These are phyloP conservation scores for Drosophila phalerata DNA, from an alignment of 2,888 invertebrate species.

Conservation along the genomic window DNA sequence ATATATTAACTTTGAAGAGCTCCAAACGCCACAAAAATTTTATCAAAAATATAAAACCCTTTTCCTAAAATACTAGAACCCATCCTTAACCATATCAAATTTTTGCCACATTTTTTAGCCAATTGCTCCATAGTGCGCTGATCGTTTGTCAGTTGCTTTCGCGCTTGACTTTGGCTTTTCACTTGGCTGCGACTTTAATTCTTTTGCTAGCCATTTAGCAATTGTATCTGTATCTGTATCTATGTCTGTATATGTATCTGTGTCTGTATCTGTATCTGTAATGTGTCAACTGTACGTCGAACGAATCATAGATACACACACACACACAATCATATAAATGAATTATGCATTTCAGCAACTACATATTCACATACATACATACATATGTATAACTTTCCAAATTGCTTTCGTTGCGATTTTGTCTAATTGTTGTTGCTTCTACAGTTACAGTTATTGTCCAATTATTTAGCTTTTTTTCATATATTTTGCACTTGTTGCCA, in stretches of 20 bases:
- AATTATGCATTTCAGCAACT: conserved; percentile 75
- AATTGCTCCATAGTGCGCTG: background rate
- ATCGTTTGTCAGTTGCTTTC: conserved; percentile 33
- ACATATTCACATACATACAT: no score
- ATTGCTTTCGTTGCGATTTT: conserved; percentile 57
- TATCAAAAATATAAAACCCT: no score
- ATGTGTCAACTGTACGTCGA: conserved; percentile 71
- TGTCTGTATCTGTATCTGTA: conserved; percentile 43
- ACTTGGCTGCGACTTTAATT: conserved; percentile 49
- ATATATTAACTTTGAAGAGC: no score
- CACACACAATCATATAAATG: conserved; percentile 24
- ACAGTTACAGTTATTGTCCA: conserved; percentile 18
- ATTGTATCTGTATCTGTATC: conserved; percentile 46
- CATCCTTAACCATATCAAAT: no score
- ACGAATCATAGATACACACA: conserved; percentile 24
- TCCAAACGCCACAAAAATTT: no score
- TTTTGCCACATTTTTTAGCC: no score
- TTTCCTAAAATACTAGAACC: no score
- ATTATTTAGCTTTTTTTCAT: conserved; percentile 35
- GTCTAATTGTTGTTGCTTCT: conserved; percentile 37
- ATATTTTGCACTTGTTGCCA: conserved; percentile 52
- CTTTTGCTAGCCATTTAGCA: conserved; percentile 62
- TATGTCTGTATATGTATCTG: conserved; percentile 44
- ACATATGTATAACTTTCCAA: conserved; percentile 79
- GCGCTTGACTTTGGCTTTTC: conserved; percentile 39